These are phyloP conservation scores for Falco berigora DNA, from an alignment of 2,797 vertebrate species.

Conservation along the genomic window DNA sequence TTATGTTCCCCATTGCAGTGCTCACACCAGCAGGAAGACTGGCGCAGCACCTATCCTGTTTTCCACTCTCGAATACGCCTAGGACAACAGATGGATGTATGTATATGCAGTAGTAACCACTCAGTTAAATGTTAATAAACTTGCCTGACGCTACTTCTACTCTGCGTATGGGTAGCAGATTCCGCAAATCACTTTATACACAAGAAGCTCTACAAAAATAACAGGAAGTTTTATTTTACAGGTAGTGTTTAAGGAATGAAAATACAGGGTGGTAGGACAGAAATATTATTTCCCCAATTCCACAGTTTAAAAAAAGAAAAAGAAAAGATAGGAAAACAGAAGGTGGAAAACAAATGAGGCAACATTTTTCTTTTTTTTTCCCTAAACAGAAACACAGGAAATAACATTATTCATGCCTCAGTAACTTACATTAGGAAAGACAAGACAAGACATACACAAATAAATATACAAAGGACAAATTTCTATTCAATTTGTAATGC, in stretches of 20 bases:
- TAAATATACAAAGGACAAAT: not conserved
- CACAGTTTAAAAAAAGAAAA: not conserved
- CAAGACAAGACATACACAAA: not conserved
- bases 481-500: conserved; percentile 16
- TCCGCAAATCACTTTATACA: not conserved
- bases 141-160: not conserved
- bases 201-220: not conserved
- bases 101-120: not conserved
- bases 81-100: not conserved
- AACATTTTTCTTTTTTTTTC: fast-evolving
- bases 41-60: not conserved
- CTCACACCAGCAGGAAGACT: not conserved
- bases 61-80: not conserved
- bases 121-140: not conserved
- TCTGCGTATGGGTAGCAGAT: not conserved
- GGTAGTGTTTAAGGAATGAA: not conserved
- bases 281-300: not conserved
- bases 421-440: not conserved
- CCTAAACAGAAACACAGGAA: not conserved
- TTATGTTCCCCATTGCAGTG: not conserved
- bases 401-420: not conserved
- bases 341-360: not conserved
- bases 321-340: not conserved
- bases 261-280: not conserved
- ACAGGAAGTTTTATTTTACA: not conserved